Percentiles rank a stretch among this genome's conserved stretches.
These are phyloP conservation scores for Clarias magur DNA, from an alignment of 2,113 vertebrate species.

Conservation along the genomic window DNA sequence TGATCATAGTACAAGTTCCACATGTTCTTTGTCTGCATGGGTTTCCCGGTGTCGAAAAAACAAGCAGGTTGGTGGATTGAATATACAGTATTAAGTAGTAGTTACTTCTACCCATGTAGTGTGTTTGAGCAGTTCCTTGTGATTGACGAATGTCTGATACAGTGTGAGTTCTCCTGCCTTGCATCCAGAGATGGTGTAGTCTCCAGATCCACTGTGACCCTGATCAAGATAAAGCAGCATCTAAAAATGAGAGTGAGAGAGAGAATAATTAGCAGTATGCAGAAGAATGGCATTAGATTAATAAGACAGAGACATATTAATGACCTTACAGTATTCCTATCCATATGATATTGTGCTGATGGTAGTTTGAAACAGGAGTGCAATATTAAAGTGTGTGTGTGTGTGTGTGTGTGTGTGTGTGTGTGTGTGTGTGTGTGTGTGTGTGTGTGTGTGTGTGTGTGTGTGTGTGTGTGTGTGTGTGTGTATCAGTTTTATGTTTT, in stretches of 20 bases:
- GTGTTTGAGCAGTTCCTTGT: not conserved
- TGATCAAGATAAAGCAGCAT: not conserved
- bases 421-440: too few relatives aligned
- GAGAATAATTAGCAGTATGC: slow-evolving; percentile 21
- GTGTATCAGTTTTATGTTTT: not conserved
- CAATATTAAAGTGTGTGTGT: not conserved
- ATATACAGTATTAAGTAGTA: not conserved
- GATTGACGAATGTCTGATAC: not conserved
- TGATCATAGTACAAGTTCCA: not conserved
- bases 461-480: not conserved
- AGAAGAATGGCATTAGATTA: slow-evolving; percentile 60
- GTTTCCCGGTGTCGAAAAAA: not conserved
- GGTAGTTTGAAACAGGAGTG: slow-evolving; percentile 68
- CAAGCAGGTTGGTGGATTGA: not conserved
- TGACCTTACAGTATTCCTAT: slow-evolving; percentile 59
- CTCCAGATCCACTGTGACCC: not conserved
- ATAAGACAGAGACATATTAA: slow-evolving; percentile 9
- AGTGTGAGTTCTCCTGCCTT: not conserved
- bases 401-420: too few relatives aligned
- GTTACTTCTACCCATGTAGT: not conserved
- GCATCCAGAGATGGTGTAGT: not conserved
- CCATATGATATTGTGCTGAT: slow-evolving; percentile 68
- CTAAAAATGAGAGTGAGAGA: not conserved
- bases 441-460: too few relatives aligned
- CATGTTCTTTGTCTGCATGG: not conserved